Evolutionary conservation across 2,888 invertebrate genomes (phyloP), one percentile per base, ranked within the genome.

Genomic region (Biston stratarius): DNA sequence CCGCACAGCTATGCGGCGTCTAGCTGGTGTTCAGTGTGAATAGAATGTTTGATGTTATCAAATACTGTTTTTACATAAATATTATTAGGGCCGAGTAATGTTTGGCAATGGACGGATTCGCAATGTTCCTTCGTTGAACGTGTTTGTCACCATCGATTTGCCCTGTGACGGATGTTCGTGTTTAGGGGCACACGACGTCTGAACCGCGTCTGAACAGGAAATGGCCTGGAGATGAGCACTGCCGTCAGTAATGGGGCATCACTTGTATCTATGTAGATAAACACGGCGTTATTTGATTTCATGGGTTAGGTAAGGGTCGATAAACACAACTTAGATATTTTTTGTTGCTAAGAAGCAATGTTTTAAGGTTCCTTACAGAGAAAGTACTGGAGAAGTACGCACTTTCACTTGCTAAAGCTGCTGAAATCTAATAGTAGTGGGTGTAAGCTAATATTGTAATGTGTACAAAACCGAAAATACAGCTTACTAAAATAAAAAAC

Each of bases 211-310:
- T 88, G 83, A 80, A 83, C 88, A 86, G 92, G 92, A 92, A 92
- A 92, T 92, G 85, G 83, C 82, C 83, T 79, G 81, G 85, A 88
- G 89, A 92, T 91, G 91, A 89, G 88, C 77, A 85, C 80, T 79
- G 82, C 85, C 85, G 83, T 81, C 80, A 74, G 78, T 76, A 73
- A 75, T 77, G 68, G 73, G 69, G 68, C 68, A 74, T 61, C 71
- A 67, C 24, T 51, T 64, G 62, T 67, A 59, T 59, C 60, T 70
- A 63, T 68, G 60, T 60, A 53, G 61, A 60, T 53, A 36, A 45
- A 55, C 52, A 61, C 55, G 48, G 70, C 49, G 51, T 57, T 61
- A 69, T 57, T 64, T 12, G 48, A 61, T 61, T 68, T 57, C 52
- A 62, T 58, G 38, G 36, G 12, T 40, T 38, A 24, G 3, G 24